Base-by-base conservation (phyloP, 1,140 invertebrate genomes). In the Sminthurides bifidus region DNA sequence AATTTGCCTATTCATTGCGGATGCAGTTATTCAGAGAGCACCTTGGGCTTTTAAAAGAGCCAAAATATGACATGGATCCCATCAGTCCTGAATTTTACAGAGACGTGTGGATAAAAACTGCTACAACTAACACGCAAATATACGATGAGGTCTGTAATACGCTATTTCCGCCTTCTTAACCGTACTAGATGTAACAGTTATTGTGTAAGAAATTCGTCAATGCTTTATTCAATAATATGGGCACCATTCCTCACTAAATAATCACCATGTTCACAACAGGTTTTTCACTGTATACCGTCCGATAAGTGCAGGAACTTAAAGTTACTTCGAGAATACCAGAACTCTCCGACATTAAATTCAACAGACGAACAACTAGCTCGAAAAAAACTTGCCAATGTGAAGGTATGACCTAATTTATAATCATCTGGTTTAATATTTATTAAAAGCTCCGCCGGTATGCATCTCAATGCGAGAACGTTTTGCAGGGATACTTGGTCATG, bases 21-120 rank as follows among this genome's bases (percentile, higher is more conserved):
- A 84, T 83, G 67, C 80, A 83, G 38, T 70, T 97, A 21, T 94
- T 98, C 70, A 78, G 82, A 58, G 93, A 98, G 71, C 93, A 97
- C 74, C 75, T 98, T 29, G 87, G 76, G 2, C 66, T 77, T 0
- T 60, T 75, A 26, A 66, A 73, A 5, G 14, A 67, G 79, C 15
- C 71, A 1, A 68, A 76, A 4, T 65, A 81, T 21, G 74, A 79
- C 60, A 56, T 69, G 6, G 89, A 93, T 72, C 84, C 85, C 0
- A 75, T 85, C 30, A 76, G 71, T 59, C 77, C 84, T 58, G 68
- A 79, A 26, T 91, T 95, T 72, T 94, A 87, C 68, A 81, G 78
- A 60, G 78, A 83, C 52, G 69, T 85, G 1, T 95, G 91, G 90
- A 75, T 83, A 45, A 72, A 75, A 35, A 84, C 77, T 41, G 90